Evolutionary conservation across 1,140 invertebrate genomes (phyloP), one percentile per base, ranked within the genome.

Genomic region (Condylostylus longicornis): DNA sequence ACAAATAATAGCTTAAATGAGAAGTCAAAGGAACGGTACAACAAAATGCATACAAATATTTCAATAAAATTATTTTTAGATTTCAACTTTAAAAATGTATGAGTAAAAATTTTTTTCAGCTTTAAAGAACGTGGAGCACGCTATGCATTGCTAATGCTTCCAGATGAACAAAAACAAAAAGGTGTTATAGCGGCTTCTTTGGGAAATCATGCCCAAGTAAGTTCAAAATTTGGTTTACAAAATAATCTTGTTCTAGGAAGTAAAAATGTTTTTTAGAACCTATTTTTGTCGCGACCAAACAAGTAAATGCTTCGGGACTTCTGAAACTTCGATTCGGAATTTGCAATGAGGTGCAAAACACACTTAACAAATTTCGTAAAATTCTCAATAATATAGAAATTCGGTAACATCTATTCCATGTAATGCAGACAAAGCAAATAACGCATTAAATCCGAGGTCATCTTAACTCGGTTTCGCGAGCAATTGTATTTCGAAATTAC

Each of bases 101-200:
- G n/a, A 18, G 10, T 15, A 33, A 33, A 12, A 13, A 15, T 28
- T 23, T 18, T 35, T 56, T 57, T 41, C 50, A 90, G 85, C 62
- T 93, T 93, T 52, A 91, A 93, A 63, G 90, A 94, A 59, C 70
- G 90, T 41, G 90, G 90, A 5, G 89, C 89, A 1, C 67, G 89
- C 8, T 85, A 88, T 52, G 82, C 85, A 1, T 53, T 95, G 9
- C 49, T 87, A 18, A 74, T 78, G 53, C 56, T 95, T n/a, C 58
- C 71, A 1, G 61, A 75, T 30, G 75, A 82, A 17, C 71, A 87
- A 44, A 78, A 77, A 51, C 59, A 61, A 18, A 65, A 57, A 12
- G 90, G 90, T 18, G 86, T 95, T 0, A 86, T 95, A 40, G 86
- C 89, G 5, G 89, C 90, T 1, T 90, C 85, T 9, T 68, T 91